Conservation (phyloP, 2,797 vertebrate genomes). For the Coregonus sp. region DNA sequence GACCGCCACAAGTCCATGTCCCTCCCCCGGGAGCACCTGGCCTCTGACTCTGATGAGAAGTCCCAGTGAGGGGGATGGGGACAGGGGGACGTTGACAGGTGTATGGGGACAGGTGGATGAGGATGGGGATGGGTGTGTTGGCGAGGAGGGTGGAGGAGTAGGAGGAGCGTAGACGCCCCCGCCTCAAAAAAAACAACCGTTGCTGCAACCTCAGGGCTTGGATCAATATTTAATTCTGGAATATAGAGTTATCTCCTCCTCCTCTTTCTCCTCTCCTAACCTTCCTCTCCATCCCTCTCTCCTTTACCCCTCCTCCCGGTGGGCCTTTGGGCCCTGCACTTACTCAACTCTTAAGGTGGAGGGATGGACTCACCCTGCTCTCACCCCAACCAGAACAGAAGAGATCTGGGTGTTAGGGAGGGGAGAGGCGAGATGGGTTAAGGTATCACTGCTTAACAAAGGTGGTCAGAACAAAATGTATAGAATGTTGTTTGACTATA, state of each 20-base stretch:
- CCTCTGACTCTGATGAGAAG: slow-evolving; percentile 85
- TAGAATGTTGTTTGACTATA: slow-evolving; percentile 12
- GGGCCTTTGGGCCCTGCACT: slow-evolving; percentile 49
- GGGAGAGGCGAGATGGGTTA: neutral
- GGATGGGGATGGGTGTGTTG: neutral
- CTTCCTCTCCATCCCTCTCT: neutral
- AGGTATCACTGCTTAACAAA: neutral
- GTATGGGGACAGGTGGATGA: too few relatives aligned
- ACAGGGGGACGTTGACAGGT: too few relatives aligned
- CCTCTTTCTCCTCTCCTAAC: neutral
- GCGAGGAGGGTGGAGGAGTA: neutral
- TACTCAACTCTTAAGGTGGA: slow-evolving; percentile 47
- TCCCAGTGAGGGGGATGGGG: slow-evolving; percentile 73
- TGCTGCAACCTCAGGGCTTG: slow-evolving; percentile 3
- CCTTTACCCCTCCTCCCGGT: slow-evolving; percentile 5
- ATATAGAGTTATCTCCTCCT: neutral
- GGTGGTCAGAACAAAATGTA: slow-evolving; percentile 8
- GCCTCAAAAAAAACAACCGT: neutral
- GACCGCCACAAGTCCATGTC: slow-evolving; percentile 84
- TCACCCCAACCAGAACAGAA: slow-evolving; percentile 27
- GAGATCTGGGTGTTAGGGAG: slow-evolving; percentile 6
- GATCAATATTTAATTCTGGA: neutral
- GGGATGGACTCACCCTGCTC: slow-evolving; percentile 37
- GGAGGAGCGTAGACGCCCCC: neutral
- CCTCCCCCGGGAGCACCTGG: slow-evolving; percentile 83